Evolutionary conservation across 2,113 vertebrate genomes (phyloP), one percentile per base, ranked within the genome.

Genomic region (Grammomys surdaster): DNA sequence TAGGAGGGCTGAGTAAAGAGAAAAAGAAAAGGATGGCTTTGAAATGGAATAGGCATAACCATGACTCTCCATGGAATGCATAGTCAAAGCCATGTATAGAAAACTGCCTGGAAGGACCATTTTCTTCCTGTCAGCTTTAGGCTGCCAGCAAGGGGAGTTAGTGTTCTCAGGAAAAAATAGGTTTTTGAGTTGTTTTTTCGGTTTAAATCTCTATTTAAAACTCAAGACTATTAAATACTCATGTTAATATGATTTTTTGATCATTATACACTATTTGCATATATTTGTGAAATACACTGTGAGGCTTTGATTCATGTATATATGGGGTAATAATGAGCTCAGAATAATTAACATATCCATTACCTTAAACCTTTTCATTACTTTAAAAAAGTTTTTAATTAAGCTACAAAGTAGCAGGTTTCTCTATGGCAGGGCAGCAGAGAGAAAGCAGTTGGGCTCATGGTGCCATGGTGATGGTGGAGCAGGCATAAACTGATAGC

Each of bases 241-340:
- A 43, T 67, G 4, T 48, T 77, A 54, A 75, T 48, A 65, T 72
- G 51, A 26, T 17, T 69, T 43, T 20, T 72, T 70, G 26, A 70
- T 6, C 26, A 31, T 46, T 19, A 91, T 14, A 46, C 70, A 58
- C 14, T 82, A 80, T 82, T 46, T 91, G 78, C 31, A 33, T 51
- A 58, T 43, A 91, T 58, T 58, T 72, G 43, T 58, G 51, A 91
- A 67, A 40, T 72, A 46, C 1, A 24, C 26, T 72, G 28, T 58
- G 26, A 72, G 26, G 36, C n/a, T 56, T 91, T 81, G 51, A 90
- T 54, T 78, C 58, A 80, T 80, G 75, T 90, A 65, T 90, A 78
- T 51, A 65, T 70, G 77, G 36, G 31, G 31, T 48, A 90, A 51
- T 72, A 82, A 70, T 81, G 14, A 43, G 40, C 48, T 70, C 4